Conservation (phyloP, 2,113 vertebrate species). For the Myrmecophaga tridactyla region DNA sequence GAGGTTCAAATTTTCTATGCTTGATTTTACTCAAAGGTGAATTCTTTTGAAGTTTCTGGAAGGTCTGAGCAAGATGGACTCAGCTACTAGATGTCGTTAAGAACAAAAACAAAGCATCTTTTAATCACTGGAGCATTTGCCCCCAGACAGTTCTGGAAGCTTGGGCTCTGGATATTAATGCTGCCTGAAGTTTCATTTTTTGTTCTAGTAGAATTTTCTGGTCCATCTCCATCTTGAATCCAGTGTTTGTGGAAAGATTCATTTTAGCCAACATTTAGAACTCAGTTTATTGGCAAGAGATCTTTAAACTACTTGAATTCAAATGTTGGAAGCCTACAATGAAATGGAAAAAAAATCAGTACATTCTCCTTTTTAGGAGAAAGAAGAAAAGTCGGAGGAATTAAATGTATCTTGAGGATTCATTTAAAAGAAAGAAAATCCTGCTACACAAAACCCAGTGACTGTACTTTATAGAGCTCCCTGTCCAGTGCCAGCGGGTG, state of each 20-base stretch:
- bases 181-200: fast-evolving
- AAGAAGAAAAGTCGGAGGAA: background rate
- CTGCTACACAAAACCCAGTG: fast-evolving
- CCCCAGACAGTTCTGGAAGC: background rate
- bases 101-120: background rate
- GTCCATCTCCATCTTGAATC: background rate
- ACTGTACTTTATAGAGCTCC: fast-evolving
- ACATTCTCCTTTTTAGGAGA: background rate
- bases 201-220: background rate
- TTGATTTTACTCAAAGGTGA: background rate
- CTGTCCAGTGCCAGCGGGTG: fast-evolving
- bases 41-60: background rate
- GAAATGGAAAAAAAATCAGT: background rate
- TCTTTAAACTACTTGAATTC: background rate
- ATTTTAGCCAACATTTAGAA: background rate
- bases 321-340: background rate
- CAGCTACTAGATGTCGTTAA: fast-evolving
- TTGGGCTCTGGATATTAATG: background rate
- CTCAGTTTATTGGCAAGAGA: no score
- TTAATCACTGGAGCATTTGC: fast-evolving
- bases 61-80: background rate
- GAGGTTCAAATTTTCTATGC: background rate
- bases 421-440: background rate
- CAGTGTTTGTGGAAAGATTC: background rate
- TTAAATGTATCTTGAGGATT: background rate